phyloP scores from a whole-genome alignment of 30 jellyfish, hydroid and myxozoan genomes.

The Mastigias papua region DNA sequence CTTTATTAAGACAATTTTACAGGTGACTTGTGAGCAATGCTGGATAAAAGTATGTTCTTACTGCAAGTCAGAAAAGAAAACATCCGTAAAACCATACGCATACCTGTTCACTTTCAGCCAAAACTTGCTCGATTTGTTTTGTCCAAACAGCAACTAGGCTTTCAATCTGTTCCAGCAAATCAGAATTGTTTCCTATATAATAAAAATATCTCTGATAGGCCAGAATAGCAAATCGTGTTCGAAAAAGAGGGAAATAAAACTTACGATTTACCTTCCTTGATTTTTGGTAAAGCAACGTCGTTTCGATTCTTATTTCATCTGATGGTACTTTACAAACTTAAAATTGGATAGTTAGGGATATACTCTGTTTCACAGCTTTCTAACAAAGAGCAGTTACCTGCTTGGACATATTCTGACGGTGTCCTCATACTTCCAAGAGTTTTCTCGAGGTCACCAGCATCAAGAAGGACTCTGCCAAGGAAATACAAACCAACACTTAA shows the following conservation, averaged over 20 bases:
- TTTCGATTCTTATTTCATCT: no score
- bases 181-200: slow-evolving; percentile 56
- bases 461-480: slow-evolving; percentile 62
- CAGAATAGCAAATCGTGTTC: no score
- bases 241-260: no score
- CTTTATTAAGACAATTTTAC: no score
- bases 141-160: slow-evolving; percentile 84
- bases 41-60: no score
- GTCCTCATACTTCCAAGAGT: slow-evolving; percentile 76
- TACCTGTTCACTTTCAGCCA: slow-evolving; percentile 92
- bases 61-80: no score
- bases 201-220: no score
- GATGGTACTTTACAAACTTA: slow-evolving; percentile 43
- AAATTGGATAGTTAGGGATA: neutral
- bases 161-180: slow-evolving; percentile 74
- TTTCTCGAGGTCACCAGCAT: slow-evolving; percentile 83
- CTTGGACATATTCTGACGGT: slow-evolving; percentile 82
- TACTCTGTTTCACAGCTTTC: neutral
- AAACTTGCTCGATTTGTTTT: slow-evolving; percentile 89
- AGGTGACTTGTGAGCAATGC: no score
- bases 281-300: no score
- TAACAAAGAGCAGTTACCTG: slow-evolving; percentile 38
- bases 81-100: neutral
- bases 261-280: no score
- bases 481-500: neutral